Percentiles rank a stretch among this genome's conserved stretches.
These are phyloP conservation scores for Ciconia stormi DNA, from an alignment of 2,113 vertebrate species.

Conservation along the genomic window DNA sequence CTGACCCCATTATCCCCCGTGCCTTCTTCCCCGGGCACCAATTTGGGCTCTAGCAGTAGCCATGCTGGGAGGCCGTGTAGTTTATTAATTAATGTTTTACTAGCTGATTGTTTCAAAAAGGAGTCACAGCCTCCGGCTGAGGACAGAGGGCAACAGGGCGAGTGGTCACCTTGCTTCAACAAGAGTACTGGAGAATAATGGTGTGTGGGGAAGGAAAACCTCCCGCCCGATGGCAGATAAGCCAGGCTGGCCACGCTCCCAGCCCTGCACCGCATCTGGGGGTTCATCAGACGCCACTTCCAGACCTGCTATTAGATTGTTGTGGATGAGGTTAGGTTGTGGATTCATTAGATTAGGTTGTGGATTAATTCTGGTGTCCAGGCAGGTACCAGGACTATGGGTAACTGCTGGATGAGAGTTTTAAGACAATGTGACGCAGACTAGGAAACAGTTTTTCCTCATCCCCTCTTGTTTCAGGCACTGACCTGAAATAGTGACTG, in stretches of 20 bases:
- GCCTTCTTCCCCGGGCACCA: neutral
- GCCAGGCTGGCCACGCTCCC: neutral
- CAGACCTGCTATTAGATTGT: neutral
- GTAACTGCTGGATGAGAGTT: neutral
- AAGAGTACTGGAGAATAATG: neutral
- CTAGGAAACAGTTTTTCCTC: neutral
- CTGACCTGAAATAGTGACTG: constrained; percentile 83
- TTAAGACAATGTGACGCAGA: neutral
- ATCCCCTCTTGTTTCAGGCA: neutral
- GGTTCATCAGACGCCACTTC: neutral
- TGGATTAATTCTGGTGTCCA: neutral
- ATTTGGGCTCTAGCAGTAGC: neutral
- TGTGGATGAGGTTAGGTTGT: neutral
- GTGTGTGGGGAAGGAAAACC: neutral
- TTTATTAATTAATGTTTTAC: neutral
- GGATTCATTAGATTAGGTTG: neutral
- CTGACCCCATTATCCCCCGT: too few relatives aligned
- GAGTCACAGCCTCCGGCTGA: neutral
- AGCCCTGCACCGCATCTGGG: neutral
- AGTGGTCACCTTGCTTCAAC: neutral
- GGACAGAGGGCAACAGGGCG: neutral
- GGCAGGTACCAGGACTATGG: neutral
- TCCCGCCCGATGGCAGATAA: rapidly evolving
- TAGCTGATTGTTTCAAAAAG: neutral
- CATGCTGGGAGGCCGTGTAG: neutral